Conservation (phyloP, 2,888 invertebrate species). For the Limnephilus lunatus region DNA sequence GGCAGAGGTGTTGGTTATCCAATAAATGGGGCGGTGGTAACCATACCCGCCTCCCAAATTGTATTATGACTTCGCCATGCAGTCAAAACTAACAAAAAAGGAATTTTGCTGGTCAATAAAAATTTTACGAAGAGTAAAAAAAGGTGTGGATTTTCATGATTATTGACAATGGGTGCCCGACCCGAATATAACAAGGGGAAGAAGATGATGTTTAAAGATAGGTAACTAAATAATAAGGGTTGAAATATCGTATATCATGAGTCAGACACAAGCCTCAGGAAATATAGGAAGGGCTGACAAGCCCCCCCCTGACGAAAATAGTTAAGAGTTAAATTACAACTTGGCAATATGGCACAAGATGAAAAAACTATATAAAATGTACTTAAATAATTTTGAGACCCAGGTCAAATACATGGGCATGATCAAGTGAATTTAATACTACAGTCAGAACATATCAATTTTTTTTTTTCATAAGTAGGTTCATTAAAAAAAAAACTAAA, state of each 20-base stretch:
- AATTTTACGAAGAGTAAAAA: not conserved
- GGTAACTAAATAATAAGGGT: not conserved
- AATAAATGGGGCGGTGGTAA: too few relatives aligned
- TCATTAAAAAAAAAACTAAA: too few relatives aligned
- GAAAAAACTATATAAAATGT: not conserved
- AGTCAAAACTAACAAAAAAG: not conserved
- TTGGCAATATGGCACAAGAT: not conserved
- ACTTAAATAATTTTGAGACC: not conserved
- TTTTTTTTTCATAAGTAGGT: too few relatives aligned
- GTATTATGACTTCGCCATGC: not conserved
- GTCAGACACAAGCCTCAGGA: not conserved
- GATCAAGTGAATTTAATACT: not conserved
- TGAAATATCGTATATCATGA: not conserved
- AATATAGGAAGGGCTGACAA: constrained; percentile 3
- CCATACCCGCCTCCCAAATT: too few relatives aligned
- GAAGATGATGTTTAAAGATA: not conserved
- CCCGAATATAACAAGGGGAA: not conserved
- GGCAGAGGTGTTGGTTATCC: too few relatives aligned
- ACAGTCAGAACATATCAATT: not conserved
- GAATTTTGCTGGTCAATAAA: not conserved
- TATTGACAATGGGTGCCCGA: not conserved
- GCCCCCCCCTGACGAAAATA: not conserved
- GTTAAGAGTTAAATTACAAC: not conserved
- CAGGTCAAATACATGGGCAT: not conserved
- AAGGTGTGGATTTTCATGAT: not conserved